A percentile compares a stretch with the other conserved stretches of the same genome.
phyloP scores from a whole-genome alignment of 53 echinoderm and acorn worm genomes.

The Crossaster papposus region DNA sequence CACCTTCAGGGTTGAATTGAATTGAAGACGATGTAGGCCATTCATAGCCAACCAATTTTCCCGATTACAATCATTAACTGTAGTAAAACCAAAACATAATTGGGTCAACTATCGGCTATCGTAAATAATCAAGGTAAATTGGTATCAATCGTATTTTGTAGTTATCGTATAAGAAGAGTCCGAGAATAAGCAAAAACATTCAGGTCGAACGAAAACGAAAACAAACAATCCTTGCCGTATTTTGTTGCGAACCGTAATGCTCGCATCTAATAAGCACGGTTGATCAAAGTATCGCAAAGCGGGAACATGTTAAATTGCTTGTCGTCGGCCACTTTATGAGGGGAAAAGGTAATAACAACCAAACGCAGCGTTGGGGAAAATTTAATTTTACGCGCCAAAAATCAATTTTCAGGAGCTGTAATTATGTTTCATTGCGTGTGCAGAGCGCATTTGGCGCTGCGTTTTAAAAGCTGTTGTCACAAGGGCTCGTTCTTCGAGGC shows the following conservation, averaged over 20 bases:
- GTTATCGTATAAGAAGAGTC: too few relatives aligned
- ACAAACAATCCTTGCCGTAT: too few relatives aligned
- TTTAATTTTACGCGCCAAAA: conserved; percentile 11
- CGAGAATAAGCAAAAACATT: too few relatives aligned
- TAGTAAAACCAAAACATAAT: background rate
- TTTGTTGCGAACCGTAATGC: background rate
- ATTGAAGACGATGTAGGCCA: too few relatives aligned
- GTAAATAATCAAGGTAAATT: too few relatives aligned
- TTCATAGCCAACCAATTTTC: too few relatives aligned
- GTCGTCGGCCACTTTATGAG: background rate
- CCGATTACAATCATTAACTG: background rate
- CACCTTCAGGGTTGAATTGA: too few relatives aligned
- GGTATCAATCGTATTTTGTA: too few relatives aligned
- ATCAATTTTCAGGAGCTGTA: background rate
- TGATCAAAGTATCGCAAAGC: background rate
- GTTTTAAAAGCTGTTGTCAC: too few relatives aligned
- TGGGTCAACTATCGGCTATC: background rate
- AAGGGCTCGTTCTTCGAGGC: background rate
- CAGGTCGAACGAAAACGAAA: too few relatives aligned
- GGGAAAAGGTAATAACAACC: background rate
- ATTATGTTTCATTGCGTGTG: background rate
- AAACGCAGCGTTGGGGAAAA: background rate
- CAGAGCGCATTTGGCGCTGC: background rate
- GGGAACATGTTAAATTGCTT: background rate
- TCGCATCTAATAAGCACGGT: background rate